Base-by-base conservation (phyloP, 2,888 invertebrate genomes). In the Macrosiphum euphorbiae region DNA sequence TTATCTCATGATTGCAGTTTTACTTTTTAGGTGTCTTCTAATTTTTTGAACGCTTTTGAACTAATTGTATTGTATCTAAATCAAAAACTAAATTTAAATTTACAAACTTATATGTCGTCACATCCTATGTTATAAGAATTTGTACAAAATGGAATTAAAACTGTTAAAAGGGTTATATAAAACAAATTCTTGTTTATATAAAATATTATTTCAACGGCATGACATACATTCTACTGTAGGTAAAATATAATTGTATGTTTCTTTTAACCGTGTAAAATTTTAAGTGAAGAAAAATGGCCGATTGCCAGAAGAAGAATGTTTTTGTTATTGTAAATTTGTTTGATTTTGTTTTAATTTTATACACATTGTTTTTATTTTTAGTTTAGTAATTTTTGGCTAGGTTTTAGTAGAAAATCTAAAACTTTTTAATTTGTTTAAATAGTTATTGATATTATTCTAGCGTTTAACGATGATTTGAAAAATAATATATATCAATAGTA, bases 241-340 rank as follows among this genome's bases (percentile, higher is more conserved):
- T 50, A 24, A 24, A 90, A 44, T 67, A 47, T 67, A 28, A 58
- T 89, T 88, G 26, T 88, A 41, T 44, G 58, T 88, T 88, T 58
- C 26, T 88, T 90, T 78, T 26, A 90, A 90, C 90, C n/a, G 20
- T 89, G 35, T 61, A 28, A 16, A 67, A 47, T 89, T 44, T 47
- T 52, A 78, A 28, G 26, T 41, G 47, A 28, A 52, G 28, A 35
- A 16, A 90, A 84, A 78, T 90, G 52, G 78, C 90, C 4, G 13
- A 24, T 84, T 90, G 90, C 90, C 90, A 90, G 28, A 16, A 84
- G 35, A 90, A 3, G 78, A 16, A 90, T 84, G 52, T 90, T 90
- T 90, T 78, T 90, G 90, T 84, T 90, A 90, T 90, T 90, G 67
- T 90, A 47, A 47, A 90, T 67, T 90, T 47, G 50, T 90, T 50